These are phyloP conservation scores for Sphaeridia pumilis DNA, from an alignment of 2,888 invertebrate species.

Conservation along the genomic window DNA sequence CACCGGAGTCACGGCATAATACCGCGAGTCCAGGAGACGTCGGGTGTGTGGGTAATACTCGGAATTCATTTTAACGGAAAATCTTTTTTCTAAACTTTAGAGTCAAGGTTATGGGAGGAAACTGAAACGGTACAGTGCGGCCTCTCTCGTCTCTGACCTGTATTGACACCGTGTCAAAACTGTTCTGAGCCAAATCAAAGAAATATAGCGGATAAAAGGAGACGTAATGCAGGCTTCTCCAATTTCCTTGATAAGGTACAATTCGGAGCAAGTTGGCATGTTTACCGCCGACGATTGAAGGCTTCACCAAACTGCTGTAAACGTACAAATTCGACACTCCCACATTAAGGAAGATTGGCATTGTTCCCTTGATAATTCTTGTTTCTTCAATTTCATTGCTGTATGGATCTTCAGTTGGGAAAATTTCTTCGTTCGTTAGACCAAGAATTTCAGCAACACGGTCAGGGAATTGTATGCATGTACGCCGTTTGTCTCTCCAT, in stretches of 20 bases:
- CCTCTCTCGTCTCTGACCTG: too few species aligned
- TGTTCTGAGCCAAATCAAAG: neutral
- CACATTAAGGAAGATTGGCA: neutral
- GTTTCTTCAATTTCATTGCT: neutral
- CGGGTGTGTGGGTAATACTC: neutral
- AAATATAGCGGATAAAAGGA: neutral
- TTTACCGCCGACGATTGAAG: neutral
- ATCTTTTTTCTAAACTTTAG: neutral
- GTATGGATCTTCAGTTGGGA: neutral
- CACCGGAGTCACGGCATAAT: neutral
- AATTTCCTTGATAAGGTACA: neutral
- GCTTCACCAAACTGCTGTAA: neutral
- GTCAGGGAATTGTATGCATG: neutral
- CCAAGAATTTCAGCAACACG: neutral
- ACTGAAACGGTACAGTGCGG: neutral
- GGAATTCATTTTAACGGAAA: neutral
- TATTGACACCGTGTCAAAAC: too few species aligned
- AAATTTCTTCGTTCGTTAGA: neutral
- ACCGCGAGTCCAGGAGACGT: neutral
- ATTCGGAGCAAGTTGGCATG: neutral
- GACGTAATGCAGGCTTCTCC: neutral
- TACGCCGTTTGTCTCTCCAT: neutral
- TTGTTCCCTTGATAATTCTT: neutral
- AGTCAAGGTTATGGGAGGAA: neutral
- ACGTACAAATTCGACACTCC: neutral